Base-by-base conservation (phyloP, 2,888 invertebrate genomes). In the Scelioninae gen. 1 region DNA sequence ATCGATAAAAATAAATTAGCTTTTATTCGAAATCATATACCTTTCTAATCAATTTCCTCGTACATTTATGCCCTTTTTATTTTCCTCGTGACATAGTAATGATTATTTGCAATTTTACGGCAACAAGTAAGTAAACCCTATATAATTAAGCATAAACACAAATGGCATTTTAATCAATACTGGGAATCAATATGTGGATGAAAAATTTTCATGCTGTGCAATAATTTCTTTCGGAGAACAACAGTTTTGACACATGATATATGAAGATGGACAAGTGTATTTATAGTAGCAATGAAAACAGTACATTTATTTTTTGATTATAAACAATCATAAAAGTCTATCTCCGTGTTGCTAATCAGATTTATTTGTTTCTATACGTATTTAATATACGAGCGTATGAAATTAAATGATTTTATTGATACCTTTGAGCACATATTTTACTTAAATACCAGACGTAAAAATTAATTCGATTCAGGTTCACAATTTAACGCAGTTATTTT, bases 1-100 rank as follows among this genome's bases (percentile, higher is more conserved):
- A 34, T 65, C 49, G 38, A 65, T 65, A 65, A 65, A 65, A 65
- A 65, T 51, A 51, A 65, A 65, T 34, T 51, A 65, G 23, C 49
- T 31, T 49, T 23, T 23, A 10, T 29, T 49, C 13, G 16, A 38
- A 65, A 65, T 65, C 38, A 47, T 63, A 47, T 47, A 47, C 15
- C 51, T 38, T 51, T 10, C 40, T 65, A 51, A 65, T 65, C 49
- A 65, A 51, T 65, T 65, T 51, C 5, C 31, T 29, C 43, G 43
- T 53, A 31, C 9, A 53, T 53, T 15, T 32, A 45, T 47, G 15
- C 11, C 29, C 40, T 43, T 60, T 43, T 60, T 60, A 43, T 43
- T 60, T 43, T 60, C 43, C 11, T 7, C 16, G 45, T 8, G 32
- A 29, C 1, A 49, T 32, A 31, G 34, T 34, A 47, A 63, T 49